These are phyloP conservation scores for Ammospiza maritima DNA, from an alignment of 2,797 vertebrate species.

Conservation along the genomic window DNA sequence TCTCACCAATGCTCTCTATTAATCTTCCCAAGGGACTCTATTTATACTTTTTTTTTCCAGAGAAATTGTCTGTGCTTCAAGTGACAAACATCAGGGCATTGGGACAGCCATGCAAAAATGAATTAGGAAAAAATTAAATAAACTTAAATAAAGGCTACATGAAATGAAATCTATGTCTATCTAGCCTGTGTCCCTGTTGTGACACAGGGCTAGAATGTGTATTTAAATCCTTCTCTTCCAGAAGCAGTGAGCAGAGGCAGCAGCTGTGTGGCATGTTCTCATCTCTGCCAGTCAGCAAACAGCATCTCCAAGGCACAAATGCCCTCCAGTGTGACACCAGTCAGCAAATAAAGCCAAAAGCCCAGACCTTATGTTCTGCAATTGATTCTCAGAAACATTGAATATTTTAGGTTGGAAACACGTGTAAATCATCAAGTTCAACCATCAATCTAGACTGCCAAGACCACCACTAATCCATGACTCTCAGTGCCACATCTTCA, in stretches of 20 bases:
- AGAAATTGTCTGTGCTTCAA: constrained; percentile 22
- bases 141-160: not conserved
- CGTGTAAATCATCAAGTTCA: not conserved
- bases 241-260: not conserved
- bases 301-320: not conserved
- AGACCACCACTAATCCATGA: not conserved
- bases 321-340: not conserved
- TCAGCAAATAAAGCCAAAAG: not conserved
- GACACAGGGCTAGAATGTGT: not conserved
- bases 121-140: constrained; percentile 23
- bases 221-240: constrained; percentile 19
- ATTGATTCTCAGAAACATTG: accelerated
- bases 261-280: not conserved
- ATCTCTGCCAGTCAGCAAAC: not conserved
- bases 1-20: constrained; percentile 8
- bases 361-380: not conserved
- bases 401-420: not conserved
- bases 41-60: not conserved
- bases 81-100: not conserved
- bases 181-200: not conserved
- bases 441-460: not conserved
- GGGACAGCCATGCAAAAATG: not conserved
- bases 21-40: not conserved
- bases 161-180: constrained; percentile 24
- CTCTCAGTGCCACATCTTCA: not conserved